Percentiles rank a stretch among this genome's conserved stretches.
These are phyloP conservation scores for Andrena marginata DNA, from an alignment of 2,888 invertebrate genomes.

Conservation along the genomic window DNA sequence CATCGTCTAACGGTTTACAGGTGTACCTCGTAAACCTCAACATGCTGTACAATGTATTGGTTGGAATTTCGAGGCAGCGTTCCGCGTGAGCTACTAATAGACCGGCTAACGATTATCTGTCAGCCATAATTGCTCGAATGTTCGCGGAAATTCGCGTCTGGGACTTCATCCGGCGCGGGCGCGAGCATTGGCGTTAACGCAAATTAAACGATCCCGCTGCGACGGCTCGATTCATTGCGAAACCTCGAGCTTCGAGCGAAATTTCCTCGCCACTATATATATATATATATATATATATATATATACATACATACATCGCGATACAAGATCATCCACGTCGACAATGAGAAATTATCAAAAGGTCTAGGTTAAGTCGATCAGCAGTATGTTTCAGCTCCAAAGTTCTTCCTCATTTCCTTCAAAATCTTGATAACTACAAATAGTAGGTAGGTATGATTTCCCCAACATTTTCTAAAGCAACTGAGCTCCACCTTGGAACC, in stretches of 20 bases:
- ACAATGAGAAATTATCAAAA: constrained; percentile 49
- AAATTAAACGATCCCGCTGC: constrained; percentile 53
- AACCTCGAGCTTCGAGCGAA: background rate
- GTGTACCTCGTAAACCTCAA: constrained; percentile 43
- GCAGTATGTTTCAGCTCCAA: background rate
- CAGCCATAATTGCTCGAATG: constrained; percentile 51
- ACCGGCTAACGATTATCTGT: constrained; percentile 59
- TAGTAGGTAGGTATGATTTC: too few relatives aligned
- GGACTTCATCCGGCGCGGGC: background rate
- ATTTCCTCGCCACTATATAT: constrained; percentile 3
- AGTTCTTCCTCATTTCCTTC: background rate
- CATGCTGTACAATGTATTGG: constrained; percentile 29
- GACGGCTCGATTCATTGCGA: constrained; percentile 8
- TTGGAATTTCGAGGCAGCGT: constrained; percentile 20
- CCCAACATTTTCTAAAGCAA: too few relatives aligned
- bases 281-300: constrained; percentile 8
- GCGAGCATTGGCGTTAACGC: constrained; percentile 42
- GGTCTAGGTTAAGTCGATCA: constrained; percentile 30
- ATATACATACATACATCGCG: constrained; percentile 23
- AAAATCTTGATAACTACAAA: background rate
- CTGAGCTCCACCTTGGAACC: too few relatives aligned
- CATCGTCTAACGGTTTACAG: constrained; percentile 40
- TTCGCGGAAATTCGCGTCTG: constrained; percentile 41
- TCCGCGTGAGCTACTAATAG: constrained; percentile 55
- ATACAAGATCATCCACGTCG: constrained; percentile 55